These are phyloP conservation scores for Lanius ludovicianus DNA, from an alignment of 2,113 vertebrate species.

Conservation along the genomic window DNA sequence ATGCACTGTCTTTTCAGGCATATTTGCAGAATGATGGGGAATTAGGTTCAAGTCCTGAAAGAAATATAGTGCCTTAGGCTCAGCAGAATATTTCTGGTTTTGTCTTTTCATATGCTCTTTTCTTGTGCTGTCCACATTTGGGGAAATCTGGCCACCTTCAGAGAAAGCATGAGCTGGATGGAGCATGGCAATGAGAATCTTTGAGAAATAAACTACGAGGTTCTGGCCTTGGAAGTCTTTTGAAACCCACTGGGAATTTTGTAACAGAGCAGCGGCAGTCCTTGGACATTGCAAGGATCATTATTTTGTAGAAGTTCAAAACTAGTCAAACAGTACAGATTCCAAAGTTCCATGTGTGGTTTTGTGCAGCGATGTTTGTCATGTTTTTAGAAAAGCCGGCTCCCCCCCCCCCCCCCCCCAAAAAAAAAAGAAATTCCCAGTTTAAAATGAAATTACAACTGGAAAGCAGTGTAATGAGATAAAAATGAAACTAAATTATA, in stretches of 20 bases:
- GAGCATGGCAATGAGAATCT: not conserved
- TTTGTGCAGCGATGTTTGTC: not conserved
- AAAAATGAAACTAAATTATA: not conserved
- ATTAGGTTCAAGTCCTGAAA: not conserved
- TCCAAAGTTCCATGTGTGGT: not conserved
- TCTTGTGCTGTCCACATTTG: not conserved
- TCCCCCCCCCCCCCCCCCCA: too few species aligned
- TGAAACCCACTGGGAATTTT: fast-evolving
- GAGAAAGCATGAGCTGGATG: not conserved
- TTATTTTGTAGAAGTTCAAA: not conserved
- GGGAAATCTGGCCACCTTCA: not conserved
- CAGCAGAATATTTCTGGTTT: not conserved
- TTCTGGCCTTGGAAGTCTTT: not conserved
- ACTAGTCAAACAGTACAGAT: not conserved
- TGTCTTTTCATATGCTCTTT: not conserved
- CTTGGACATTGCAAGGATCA: not conserved
- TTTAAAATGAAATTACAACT: not conserved
- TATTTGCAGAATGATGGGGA: not conserved
- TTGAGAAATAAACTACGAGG: not conserved
- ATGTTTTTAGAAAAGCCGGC: not conserved
- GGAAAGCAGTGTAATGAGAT: not conserved
- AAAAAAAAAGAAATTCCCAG: not conserved
- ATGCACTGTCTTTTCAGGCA: not conserved
- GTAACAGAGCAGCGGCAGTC: not conserved
- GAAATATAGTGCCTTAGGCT: not conserved